Evolutionary conservation across 2,113 vertebrate genomes (phyloP), one percentile per base, ranked within the genome.

Genomic region (Parus major): DNA sequence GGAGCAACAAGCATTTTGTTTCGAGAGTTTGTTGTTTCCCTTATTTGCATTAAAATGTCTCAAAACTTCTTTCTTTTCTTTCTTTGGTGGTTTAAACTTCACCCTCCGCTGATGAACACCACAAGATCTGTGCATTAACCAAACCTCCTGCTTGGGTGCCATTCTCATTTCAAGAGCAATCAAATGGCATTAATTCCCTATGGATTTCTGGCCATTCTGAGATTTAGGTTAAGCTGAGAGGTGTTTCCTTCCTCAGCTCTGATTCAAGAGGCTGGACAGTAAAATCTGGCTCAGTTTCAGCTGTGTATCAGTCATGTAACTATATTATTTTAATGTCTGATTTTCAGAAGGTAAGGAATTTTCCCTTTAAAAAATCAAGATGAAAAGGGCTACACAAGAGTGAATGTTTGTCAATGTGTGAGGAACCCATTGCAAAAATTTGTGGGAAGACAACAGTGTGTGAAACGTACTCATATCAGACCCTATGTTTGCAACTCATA

Each of bases 321-420:
- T 36, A 4, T 3, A 55, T 36, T 28, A 47, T 46, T 46, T 42
- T 50, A 25, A 64, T 68, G 49, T 29, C 31, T 89, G 46, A 46
- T 46, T 89, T 56, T 56, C 13, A 78, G 68, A 93, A 50, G 44
- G 10, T 64, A 76, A 52, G 31, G 5, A 73, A 60, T 44, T 65
- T 84, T 60, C 23, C 28, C 28, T 71, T 60, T 8, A 15, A 77
- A 35, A 69, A 65, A 29, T 41, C 29, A 47, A 60, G 41, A 68
- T 59, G 25, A 78, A 81, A 82, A 59, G 39, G 24, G 23, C 29
- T 87, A 53, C 29, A 53, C 4, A n/a, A 56, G 10, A 6, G 4
- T 36, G 4, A 14, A 16, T 41, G n/a, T 27, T 57, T 41, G 1
- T 33, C 28, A 20, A 4, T 0, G 0, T 7, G 11, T 15, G 29